A percentile compares a stretch with the other conserved stretches of the same genome.
These are phyloP conservation scores for Trinectes maculatus DNA, from an alignment of 2,113 vertebrate genomes.

Conservation along the genomic window DNA sequence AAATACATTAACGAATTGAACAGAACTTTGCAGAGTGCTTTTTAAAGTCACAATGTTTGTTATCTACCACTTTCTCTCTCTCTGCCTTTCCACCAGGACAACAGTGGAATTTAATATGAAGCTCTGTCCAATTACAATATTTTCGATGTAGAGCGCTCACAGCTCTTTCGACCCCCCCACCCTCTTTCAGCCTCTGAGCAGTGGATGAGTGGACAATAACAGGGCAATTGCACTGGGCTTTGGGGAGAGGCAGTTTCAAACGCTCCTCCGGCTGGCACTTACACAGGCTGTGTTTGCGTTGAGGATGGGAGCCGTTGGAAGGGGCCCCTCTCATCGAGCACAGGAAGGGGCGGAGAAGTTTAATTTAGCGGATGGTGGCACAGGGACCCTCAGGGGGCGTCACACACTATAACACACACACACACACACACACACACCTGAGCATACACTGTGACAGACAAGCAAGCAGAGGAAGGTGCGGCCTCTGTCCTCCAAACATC, in stretches of 20 bases:
- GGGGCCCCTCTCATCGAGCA: constrained; percentile 29
- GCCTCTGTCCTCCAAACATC: constrained; percentile 67
- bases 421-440: constrained; percentile 36
- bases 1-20: too few relatives aligned
- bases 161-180: constrained; percentile 33
- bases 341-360: constrained; percentile 61
- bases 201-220: constrained; percentile 83
- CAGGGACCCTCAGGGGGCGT: constrained; percentile 60
- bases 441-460: constrained; percentile 56
- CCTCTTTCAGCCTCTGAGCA: constrained; percentile 53
- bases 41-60: constrained; percentile 14
- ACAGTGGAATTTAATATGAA: constrained; percentile 42
- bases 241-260: constrained; percentile 70
- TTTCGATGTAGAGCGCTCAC: constrained; percentile 42
- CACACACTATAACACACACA: constrained; percentile 38
- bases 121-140: constrained; percentile 62
- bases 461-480: constrained; percentile 37
- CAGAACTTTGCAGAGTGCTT: background rate
- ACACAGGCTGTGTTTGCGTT: constrained; percentile 41
- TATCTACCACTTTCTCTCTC: background rate
- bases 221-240: constrained; percentile 85
- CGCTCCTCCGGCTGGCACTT: constrained; percentile 52
- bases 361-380: constrained; percentile 77
- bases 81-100: constrained; percentile 4
- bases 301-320: constrained; percentile 38